Conservation (phyloP, 2,797 vertebrate genomes). For the Sarcoramphus papa region DNA sequence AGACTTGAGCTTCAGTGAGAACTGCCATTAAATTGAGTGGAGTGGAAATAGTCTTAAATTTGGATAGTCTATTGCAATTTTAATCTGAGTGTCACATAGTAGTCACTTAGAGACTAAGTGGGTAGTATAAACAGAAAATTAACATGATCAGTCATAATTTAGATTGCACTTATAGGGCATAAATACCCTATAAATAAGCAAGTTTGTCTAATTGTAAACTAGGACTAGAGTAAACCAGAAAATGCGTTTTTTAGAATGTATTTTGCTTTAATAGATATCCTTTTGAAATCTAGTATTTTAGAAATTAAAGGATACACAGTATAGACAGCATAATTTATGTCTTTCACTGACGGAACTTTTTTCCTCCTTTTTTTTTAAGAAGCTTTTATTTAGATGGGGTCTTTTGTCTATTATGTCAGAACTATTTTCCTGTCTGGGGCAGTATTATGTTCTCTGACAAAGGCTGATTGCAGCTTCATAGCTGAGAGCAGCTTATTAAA, state of each 20-base stretch:
- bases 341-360: not conserved
- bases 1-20: not conserved
- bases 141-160: not conserved
- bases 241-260: not conserved
- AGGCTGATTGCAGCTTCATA: slow-evolving; percentile 14
- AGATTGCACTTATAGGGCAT: not conserved
- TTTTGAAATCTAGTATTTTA: not conserved
- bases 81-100: not conserved
- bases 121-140: not conserved
- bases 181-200: not conserved
- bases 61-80: not conserved
- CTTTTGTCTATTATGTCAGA: not conserved
- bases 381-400: not conserved
- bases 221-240: not conserved
- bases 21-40: not conserved
- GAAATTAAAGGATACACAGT: not conserved
- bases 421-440: slow-evolving; percentile 1
- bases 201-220: not conserved
- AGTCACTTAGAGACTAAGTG: not conserved
- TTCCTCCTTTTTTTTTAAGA: not conserved
- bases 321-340: not conserved
- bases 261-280: not conserved
- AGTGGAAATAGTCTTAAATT: not conserved
- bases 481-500: slow-evolving; percentile 35
- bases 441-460: slow-evolving; percentile 32